Percentiles rank a stretch among this genome's conserved stretches.
phyloP scores from a whole-genome alignment of 2,888 invertebrate species.

The Pyrrhia umbra region DNA sequence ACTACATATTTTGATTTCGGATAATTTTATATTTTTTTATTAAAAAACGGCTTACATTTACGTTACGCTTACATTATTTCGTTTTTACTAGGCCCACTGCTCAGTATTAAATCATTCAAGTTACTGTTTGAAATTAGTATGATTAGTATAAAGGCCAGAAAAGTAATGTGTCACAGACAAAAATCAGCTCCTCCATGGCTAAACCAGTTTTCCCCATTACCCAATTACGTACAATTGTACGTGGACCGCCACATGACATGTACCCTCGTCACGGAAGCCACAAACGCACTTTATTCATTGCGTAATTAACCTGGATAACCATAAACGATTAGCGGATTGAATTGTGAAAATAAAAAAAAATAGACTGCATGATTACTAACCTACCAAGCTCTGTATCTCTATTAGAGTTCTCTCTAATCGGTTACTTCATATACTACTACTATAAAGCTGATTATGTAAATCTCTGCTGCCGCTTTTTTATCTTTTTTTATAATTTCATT shows the following conservation, averaged over 20 bases:
- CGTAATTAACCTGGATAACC: constrained; percentile 15
- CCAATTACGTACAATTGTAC: constrained; percentile 2
- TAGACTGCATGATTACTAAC: no score
- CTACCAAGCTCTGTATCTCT: no score
- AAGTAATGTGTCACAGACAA: no score
- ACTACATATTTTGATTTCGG: no score
- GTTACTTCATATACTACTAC: no score
- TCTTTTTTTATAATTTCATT: background rate
- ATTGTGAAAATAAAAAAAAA: constrained; percentile 15
- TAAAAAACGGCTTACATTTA: no score
- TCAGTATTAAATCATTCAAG: background rate
- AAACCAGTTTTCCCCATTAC: constrained; percentile 9
- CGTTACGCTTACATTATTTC: no score
- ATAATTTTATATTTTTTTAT: no score
- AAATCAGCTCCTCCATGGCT: no score
- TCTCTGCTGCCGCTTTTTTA: background rate
- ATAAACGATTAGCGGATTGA: constrained; percentile 11
- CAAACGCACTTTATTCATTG: constrained; percentile 15
- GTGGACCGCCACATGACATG: background rate
- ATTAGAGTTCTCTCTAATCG: no score
- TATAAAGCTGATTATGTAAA: background rate
- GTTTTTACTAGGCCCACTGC: no score
- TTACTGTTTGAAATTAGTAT: background rate
- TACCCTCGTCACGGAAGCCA: constrained; percentile 30
- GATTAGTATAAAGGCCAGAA: no score